Evolutionary conservation across 2,797 vertebrate genomes (phyloP).

Genomic region (Phyllotis vaccarum): DNA sequence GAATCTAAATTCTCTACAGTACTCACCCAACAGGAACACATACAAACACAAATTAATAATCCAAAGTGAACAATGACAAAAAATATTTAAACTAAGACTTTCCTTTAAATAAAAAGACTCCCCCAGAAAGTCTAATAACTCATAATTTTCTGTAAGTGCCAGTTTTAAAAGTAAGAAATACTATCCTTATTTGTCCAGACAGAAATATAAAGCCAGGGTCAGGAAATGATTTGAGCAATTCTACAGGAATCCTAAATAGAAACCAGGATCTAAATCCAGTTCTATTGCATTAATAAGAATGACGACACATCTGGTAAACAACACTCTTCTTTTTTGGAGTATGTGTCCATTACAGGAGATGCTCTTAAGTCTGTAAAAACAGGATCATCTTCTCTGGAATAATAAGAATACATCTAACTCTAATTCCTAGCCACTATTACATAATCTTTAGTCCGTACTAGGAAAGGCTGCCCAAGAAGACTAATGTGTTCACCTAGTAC

Average conservation of each 20-base stretch:
- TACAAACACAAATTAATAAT: not conserved
- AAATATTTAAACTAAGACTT: not conserved
- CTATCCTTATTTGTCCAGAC: constrained; percentile 24
- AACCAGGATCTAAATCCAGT: constrained; percentile 36
- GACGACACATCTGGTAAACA: constrained; percentile 65
- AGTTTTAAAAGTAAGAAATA: constrained; percentile 10
- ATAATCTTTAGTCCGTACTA: constrained; percentile 33
- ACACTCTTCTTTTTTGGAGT: constrained; percentile 37
- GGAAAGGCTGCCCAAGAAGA: not conserved
- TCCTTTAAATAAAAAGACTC: constrained; percentile 3
- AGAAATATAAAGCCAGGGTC: not conserved
- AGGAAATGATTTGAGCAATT: constrained; percentile 23
- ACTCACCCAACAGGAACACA: not conserved
- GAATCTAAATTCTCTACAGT: not conserved
- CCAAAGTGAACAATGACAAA: not conserved
- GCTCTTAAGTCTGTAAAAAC: constrained; percentile 71
- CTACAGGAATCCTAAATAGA: constrained; percentile 1
- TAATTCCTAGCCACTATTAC: constrained; percentile 30
- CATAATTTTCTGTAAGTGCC: not conserved
- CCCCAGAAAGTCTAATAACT: not conserved
- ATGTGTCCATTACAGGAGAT: constrained; percentile 33
- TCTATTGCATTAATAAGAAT: not conserved
- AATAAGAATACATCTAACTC: constrained; percentile 66
- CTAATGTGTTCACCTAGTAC: not conserved
- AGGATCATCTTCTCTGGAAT: constrained; percentile 71